These are phyloP conservation scores for Trichoplax adhaerens DNA, from an alignment of 37 sponge, comb jelly and placozoan species.

Conservation along the genomic window DNA sequence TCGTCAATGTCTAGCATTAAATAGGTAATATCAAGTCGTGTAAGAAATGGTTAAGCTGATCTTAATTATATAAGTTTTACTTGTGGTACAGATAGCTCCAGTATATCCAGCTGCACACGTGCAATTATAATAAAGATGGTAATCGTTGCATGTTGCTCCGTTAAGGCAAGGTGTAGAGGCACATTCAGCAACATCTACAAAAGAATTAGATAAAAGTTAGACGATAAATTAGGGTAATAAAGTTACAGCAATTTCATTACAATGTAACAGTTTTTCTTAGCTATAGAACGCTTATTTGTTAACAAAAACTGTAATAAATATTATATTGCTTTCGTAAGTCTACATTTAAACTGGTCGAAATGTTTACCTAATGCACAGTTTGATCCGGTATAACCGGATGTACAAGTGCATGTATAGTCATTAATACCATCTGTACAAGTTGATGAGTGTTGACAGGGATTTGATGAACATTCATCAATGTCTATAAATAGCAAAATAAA, in stretches of 20 bases:
- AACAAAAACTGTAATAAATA: no score
- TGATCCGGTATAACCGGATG: slow-evolving; percentile 25
- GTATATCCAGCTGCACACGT: slow-evolving; percentile 15
- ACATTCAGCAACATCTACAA: slow-evolving; percentile 39
- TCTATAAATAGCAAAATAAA: not conserved
- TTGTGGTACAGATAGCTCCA: slow-evolving; percentile 12
- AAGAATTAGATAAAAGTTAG: no score
- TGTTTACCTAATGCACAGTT: not conserved
- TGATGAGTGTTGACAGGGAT: slow-evolving; percentile 28
- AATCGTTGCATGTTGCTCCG: slow-evolving; percentile 37
- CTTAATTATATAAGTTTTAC: not conserved
- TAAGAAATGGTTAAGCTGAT: not conserved
- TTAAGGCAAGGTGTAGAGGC: slow-evolving; percentile 24
- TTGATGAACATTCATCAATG: slow-evolving; percentile 18
- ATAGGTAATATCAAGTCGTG: slow-evolving; percentile 3
- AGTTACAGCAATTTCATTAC: no score
- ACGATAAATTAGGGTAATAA: no score
- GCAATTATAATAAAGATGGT: slow-evolving; percentile 7
- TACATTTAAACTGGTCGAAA: no score
- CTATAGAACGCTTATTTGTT: no score
- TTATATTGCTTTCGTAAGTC: no score
- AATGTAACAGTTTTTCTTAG: no score
- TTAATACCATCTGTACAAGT: slow-evolving; percentile 16
- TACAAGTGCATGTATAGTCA: slow-evolving; percentile 25
- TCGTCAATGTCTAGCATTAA: slow-evolving; percentile 34